Base-by-base conservation (phyloP, 2,797 vertebrate species). In the Nyctibius grandis region DNA sequence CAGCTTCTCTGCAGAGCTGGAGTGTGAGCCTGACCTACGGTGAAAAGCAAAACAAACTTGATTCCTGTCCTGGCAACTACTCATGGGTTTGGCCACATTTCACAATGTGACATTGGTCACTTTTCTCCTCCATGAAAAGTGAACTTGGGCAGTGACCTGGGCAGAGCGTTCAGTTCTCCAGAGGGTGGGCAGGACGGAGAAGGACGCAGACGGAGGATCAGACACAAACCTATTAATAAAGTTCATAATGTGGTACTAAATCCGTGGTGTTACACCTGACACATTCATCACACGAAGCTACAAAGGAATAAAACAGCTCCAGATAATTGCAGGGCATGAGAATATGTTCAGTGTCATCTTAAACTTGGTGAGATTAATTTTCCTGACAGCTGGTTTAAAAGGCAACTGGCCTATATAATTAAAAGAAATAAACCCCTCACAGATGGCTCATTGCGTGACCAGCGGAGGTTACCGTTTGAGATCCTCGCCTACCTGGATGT, bases 381-480 rank as follows among this genome's bases (percentile, higher is more conserved):
- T 78, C 40, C 85, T 76, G 91, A 83, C 51, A 84, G 57, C 59
- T 65, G 85, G 61, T 91, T 91, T 95, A 50, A 91, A 78, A 85
- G 59, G 61, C 47, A 94, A 92, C 60, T 40, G n/a, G 53, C 18
- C 26, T 42, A 42, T 26, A 14, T 59, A 89, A 65, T 95, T 75
- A 85, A 90, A 87, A 85, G 53, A 81, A 88, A 85, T 48, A 57
- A 84, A 91, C 4, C 20, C 72, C 65, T 77, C 60, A 57, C n/a
- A 44, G 44, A 16, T 45, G 56, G 65, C 10, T 51, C 16, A 2
- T 33, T 47, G 44, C 0, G 0, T 68, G 81, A 69, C 74, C 56
- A 36, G 78, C 3, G 1, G 29, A 51, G 33, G 21, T 2, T 17
- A 12, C 56, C 5, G 64, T 47, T 26, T 1, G 8, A 38, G 34